These are phyloP conservation scores for Drosophila ochracea DNA, from an alignment of 2,888 invertebrate species.

Conservation along the genomic window DNA sequence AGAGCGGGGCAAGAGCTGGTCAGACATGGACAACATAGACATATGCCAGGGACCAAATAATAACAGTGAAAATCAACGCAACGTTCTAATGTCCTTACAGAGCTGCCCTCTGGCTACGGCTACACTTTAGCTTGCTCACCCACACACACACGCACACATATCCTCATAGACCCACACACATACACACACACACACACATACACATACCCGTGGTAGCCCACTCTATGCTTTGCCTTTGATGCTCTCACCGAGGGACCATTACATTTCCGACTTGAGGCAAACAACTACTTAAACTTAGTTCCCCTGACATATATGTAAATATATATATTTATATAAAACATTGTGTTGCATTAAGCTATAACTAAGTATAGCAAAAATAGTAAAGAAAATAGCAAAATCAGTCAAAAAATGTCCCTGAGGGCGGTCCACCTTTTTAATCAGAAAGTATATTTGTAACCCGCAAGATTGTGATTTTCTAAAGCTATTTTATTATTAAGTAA, in stretches of 20 bases:
- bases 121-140: not conserved
- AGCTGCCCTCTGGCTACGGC: slow-evolving; percentile 66
- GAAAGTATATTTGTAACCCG: not conserved
- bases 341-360: not conserved
- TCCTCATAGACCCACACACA: not conserved
- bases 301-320: not conserved
- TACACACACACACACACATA: not conserved
- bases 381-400: not conserved
- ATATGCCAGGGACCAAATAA: slow-evolving; percentile 57
- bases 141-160: not conserved
- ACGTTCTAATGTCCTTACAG: slow-evolving; percentile 37
- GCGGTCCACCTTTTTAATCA: not conserved
- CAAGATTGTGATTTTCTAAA: not conserved
- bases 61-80: slow-evolving; percentile 78
- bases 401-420: not conserved
- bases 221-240: not conserved
- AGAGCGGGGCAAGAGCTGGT: not conserved
- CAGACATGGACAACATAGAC: slow-evolving; percentile 51
- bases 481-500: no score
- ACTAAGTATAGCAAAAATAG: not conserved
- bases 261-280: not conserved
- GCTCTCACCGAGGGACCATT: not conserved
- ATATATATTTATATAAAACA: not conserved
- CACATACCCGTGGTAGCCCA: not conserved
- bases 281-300: not conserved